A percentile compares a stretch with the other conserved stretches of the same genome.
Conservation (phyloP, 2,888 invertebrate species). For the Drosophila subsilvestris region DNA sequence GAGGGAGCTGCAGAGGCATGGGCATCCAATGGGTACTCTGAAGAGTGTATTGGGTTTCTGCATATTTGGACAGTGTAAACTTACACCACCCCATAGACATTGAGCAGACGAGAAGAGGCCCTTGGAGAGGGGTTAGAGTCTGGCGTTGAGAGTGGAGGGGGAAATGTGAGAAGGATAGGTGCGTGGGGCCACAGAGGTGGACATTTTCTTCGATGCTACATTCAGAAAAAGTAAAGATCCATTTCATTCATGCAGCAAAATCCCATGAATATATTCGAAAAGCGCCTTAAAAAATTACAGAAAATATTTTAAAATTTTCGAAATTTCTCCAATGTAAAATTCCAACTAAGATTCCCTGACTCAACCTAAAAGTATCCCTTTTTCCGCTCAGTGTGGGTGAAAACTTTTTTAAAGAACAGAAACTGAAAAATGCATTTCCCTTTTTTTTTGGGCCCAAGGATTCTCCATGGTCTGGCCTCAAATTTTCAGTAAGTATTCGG, state of each 20-base stretch:
- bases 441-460: slow-evolving; percentile 47
- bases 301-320: neutral
- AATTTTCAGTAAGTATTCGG: neutral
- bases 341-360: slow-evolving; percentile 2
- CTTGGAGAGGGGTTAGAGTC: neutral
- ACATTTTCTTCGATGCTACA: neutral
- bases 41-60: slow-evolving; percentile 16
- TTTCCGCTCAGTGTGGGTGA: slow-evolving; percentile 40
- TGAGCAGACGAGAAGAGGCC: neutral
- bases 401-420: slow-evolving; percentile 63
- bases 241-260: neutral
- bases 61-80: slow-evolving; percentile 64
- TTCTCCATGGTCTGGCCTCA: slow-evolving; percentile 2
- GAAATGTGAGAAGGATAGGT: neutral
- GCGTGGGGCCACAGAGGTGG: neutral
- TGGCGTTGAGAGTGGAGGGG: neutral
- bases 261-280: neutral
- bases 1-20: neutral
- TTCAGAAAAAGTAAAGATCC: neutral
- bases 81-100: slow-evolving; percentile 22
- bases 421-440: slow-evolving; percentile 40
- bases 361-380: slow-evolving; percentile 20
- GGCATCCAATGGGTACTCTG: neutral
- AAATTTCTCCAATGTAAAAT: neutral
- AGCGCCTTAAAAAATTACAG: neutral